These are phyloP conservation scores for Megamerina dolium DNA, from an alignment of 2,888 invertebrate genomes.

Conservation along the genomic window DNA sequence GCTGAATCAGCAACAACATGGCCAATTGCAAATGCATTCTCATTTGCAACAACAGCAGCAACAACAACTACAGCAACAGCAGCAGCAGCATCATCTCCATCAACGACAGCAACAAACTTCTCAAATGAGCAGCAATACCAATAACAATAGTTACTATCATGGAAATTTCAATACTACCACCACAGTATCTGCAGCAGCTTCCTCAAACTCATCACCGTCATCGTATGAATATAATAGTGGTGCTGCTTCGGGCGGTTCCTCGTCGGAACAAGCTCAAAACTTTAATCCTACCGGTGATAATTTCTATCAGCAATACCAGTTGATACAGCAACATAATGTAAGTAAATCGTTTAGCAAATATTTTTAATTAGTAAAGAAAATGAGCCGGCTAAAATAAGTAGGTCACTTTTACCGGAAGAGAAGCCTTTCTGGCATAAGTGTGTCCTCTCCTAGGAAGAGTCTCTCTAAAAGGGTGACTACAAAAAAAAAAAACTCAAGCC, in stretches of 20 bases:
- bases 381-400: neutral
- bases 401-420: no score
- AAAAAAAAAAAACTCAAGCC: no score
- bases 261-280: conserved; percentile 22
- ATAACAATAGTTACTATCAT: conserved; percentile 36
- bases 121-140: conserved; percentile 23
- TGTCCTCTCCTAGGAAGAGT: no score
- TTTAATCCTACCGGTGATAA: conserved; percentile 24
- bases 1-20: conserved; percentile 26
- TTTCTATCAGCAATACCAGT: conserved; percentile 33
- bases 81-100: conserved; percentile 23
- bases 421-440: no score
- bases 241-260: conserved; percentile 51
- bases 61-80: conserved; percentile 24
- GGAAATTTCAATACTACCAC: conserved; percentile 50
- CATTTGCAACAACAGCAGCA: conserved; percentile 24
- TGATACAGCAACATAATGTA: conserved; percentile 38
- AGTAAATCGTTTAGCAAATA: conserved; percentile 20
- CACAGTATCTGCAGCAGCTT: conserved; percentile 31
- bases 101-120: conserved; percentile 14
- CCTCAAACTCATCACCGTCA: conserved; percentile 39
- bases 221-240: conserved; percentile 46
- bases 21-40: conserved; percentile 24
- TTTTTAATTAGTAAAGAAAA: neutral
- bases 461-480: no score